Conservation (phyloP, 2,888 invertebrate species). For the Steromphala cineraria region DNA sequence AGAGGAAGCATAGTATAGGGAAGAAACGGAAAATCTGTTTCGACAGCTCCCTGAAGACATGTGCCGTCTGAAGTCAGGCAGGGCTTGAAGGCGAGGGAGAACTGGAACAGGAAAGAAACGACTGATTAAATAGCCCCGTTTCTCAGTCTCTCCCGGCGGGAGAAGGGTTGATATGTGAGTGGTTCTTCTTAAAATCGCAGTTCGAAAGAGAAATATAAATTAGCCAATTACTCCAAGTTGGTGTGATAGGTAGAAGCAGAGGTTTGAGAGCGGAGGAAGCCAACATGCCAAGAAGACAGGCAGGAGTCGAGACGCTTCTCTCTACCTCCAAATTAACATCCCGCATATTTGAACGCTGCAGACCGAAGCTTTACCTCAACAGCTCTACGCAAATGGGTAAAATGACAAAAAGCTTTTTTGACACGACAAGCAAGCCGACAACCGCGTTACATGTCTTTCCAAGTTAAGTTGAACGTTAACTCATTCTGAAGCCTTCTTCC, state of each 20-base stretch:
- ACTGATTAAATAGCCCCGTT: conserved; percentile 9
- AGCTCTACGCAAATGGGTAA: conserved; percentile 9
- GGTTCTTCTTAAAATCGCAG: conserved; percentile 5
- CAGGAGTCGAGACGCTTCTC: not conserved
- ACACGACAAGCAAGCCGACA: not conserved
- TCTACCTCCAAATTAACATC: not conserved
- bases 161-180: not conserved
- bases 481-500: not conserved
- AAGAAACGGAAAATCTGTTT: not conserved
- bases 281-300: not conserved
- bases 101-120: not conserved
- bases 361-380: not conserved
- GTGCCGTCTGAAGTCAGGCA: not conserved
- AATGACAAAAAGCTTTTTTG: conserved; percentile 10
- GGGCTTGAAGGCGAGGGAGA: not conserved
- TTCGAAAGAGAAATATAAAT: conserved; percentile 17
- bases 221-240: conserved; percentile 3
- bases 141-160: not conserved
- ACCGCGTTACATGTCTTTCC: conserved; percentile 1
- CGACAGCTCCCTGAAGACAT: not conserved
- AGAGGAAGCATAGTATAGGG: not conserved
- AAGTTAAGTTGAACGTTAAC: not conserved
- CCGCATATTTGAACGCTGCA: not conserved
- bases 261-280: not conserved
- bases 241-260: not conserved